Base-by-base conservation (phyloP, 53 echinoderm and acorn worm genomes). In the Holothuria scabra region DNA sequence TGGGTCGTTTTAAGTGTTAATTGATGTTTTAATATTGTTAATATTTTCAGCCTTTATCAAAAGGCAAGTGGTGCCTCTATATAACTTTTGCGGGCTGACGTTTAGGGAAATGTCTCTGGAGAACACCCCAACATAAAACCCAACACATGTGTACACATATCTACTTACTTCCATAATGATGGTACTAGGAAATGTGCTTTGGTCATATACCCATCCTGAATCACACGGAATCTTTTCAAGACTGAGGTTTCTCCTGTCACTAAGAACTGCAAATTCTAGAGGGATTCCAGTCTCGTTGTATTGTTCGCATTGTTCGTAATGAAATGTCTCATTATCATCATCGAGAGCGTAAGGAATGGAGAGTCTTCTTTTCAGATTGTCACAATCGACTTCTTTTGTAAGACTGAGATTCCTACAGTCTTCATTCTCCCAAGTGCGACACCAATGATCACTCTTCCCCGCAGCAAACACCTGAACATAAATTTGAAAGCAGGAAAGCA, bases 391-490 rank as follows among this genome's bases (percentile, higher is more conserved):
- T 33, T 31, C 34, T n/a, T n/a, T n/a, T 67, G 67, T 67, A 7
- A 67, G 20, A 20, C 32, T 67, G 31, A 67, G 26, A 20, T 29
- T 33, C 20, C 18, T 28, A 29, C 67, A 67, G 14, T 67, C 67
- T 67, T 67, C 67, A 29, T 67, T 21, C 34, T 29, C 34, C 67
- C 67, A 67, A 20, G 34, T 18, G 4, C 1, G 67, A 35, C 67
- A 67, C 31, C 34, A 67, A 35, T 67, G 67, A 35, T 31, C 31
- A 31, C 31, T 31, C 21, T 67, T 35, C 18, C 20, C 30, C 5
- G 67, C 67, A 32, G 67, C 30, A 67, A 67, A 67, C 67, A 67
- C 31, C 32, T 67, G 67, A 19, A 67, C 26, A 20, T 67, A 67
- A 14, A 67, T 35, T 31, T 67, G 67, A 10, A 35, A 25, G 19